Percentiles rank a stretch among this genome's conserved stretches.
These are phyloP conservation scores for Albula goreensis DNA, from an alignment of 2,113 vertebrate species.

Conservation along the genomic window DNA sequence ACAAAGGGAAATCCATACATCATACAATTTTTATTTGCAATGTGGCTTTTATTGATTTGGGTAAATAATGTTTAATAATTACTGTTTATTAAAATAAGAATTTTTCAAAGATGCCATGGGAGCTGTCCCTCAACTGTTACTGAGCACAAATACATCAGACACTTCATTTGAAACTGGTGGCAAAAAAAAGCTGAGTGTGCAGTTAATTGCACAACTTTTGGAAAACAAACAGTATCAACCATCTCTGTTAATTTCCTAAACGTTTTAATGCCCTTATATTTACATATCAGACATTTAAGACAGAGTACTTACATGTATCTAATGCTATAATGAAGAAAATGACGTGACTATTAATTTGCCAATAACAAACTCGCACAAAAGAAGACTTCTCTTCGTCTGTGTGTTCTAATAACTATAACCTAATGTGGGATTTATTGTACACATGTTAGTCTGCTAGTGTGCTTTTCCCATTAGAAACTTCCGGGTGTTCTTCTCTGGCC, in stretches of 20 bases:
- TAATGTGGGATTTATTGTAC: background rate
- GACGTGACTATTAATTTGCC: background rate
- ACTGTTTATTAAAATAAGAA: constrained; percentile 6
- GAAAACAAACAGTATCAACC: background rate
- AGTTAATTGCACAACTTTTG: background rate
- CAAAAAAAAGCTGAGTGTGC: too few relatives aligned
- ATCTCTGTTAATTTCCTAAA: background rate
- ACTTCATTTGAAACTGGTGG: background rate
- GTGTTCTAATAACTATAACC: background rate
- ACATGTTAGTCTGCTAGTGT: background rate
- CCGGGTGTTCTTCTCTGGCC: constrained; percentile 63
- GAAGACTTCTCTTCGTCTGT: background rate
- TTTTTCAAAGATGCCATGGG: constrained; percentile 3
- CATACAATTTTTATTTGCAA: too few relatives aligned
- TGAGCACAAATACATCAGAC: background rate
- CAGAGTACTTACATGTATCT: background rate
- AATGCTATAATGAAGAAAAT: background rate
- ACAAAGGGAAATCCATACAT: too few relatives aligned
- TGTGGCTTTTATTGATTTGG: too few relatives aligned
- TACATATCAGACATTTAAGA: background rate
- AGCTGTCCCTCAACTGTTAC: constrained; percentile 6
- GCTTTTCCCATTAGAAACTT: constrained; percentile 58
- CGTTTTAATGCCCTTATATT: background rate
- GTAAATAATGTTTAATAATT: too few relatives aligned
- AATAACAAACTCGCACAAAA: background rate